Evolutionary conservation across 2,888 invertebrate species (phyloP), one percentile per base, ranked within the genome.

Genomic region (Rutpela maculata): DNA sequence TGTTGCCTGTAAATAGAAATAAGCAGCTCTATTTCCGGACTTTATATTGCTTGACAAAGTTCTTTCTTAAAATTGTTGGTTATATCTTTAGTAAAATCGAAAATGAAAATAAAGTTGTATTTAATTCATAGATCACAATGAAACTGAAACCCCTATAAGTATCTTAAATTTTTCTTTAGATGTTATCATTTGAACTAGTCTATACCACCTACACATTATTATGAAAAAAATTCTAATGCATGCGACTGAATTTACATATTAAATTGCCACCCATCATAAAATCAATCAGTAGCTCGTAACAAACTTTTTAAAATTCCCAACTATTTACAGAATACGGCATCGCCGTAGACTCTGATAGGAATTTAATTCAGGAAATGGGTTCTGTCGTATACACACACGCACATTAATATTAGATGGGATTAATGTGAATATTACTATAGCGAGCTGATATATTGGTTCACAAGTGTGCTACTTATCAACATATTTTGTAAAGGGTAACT

Each of bases 351-450:
- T 50, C n/a, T 50, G 50, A 15, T 15, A 50, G n/a, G 50, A n/a
- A 50, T 12, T 50, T 50, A 50, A n/a, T 50, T n/a, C 50, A n/a
- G 50, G 50, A 50, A 50, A 50, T 50, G 50, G n/a, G 50, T 50
- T 50, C 50, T 50, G 50, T 50, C 50, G 50, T 50, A 50, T 43
- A 12, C 43, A 43, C 50, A 50, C 50, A 50, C 50, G 50, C 50
- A 50, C 50, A 50, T 50, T 6, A 50, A 50, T 50, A 50, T 50
- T 50, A 50, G n/a, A 50, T 50, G 50, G 6, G 50, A 50, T 50
- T 50, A 50, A 50, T 17, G 50, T 50, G 50, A 50, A 50, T 50
- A 50, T 15, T 0, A 50, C 50, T 50, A 50, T 15, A 43, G 12
- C 15, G 43, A 12, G 43, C 43, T 43, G 43, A 43, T 43, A 12